These are phyloP conservation scores for Piscicola geometra DNA, from an alignment of 2,888 invertebrate species.

Conservation along the genomic window DNA sequence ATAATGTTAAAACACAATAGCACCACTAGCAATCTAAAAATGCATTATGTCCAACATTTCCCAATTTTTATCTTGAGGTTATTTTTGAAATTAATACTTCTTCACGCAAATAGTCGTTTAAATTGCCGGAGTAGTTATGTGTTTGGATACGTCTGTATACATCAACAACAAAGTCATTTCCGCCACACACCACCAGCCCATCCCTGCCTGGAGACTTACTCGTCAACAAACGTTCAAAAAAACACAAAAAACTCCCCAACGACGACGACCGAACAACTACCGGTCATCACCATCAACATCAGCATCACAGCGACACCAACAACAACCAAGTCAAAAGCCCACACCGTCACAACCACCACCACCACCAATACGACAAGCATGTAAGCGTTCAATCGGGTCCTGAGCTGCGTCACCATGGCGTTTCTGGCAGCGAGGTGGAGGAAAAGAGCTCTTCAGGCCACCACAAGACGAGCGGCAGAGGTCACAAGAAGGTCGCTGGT, in stretches of 20 bases:
- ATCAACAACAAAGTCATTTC: too few species aligned
- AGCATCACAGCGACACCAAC: neutral
- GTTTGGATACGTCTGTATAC: neutral
- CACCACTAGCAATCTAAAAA: too few species aligned
- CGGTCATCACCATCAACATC: neutral
- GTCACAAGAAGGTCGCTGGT: neutral
- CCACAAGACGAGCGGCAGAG: slow-evolving; percentile 37
- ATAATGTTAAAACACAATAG: too few species aligned
- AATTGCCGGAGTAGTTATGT: neutral
- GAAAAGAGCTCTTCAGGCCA: slow-evolving; percentile 9
- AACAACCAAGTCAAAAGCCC: neutral
- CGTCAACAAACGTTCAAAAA: neutral
- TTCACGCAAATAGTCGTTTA: neutral
- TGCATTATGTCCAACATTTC: too few species aligned
- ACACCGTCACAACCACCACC: neutral
- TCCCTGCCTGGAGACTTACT: neutral
- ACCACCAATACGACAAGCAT: neutral
- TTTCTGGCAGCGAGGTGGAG: neutral
- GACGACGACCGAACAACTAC: neutral
- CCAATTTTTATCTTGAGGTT: neutral
- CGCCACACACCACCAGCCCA: neutral
- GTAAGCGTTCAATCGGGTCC: neutral
- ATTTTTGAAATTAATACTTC: neutral
- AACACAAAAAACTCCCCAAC: too few species aligned
- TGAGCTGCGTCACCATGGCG: neutral